Base-by-base conservation (phyloP, 2,113 vertebrate species). In the Pterocles orientalis region DNA sequence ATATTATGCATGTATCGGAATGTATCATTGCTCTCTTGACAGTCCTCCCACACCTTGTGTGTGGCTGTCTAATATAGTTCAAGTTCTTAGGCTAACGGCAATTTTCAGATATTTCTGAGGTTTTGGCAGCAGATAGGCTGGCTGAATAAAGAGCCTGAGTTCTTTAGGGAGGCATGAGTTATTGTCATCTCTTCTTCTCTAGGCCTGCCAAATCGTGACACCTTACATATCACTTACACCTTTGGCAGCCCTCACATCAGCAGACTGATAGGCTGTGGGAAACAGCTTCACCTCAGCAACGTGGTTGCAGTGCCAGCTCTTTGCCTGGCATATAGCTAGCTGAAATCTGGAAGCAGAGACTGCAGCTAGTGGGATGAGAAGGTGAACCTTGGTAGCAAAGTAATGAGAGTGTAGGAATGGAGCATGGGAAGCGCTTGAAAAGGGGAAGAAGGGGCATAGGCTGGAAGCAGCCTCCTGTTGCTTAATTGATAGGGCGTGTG, bases 211-310 rank as follows among this genome's bases (percentile, higher is more conserved):
- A 66, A 56, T 86, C 14, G 36, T 82, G 71, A 66, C 43, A 56
- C 47, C 18, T 78, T 87, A 18, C 47, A 13, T 85, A 85, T 92
- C 64, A 51, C 34, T 84, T 69, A 34, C 4, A 24, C 26, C 39
- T 88, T 92, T 95, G 90, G 75, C 90, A 95, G 56, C 56, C 31
- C 60, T 88, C 56, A 43, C 47, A 26, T 90, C 51, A 83, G 62
- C 48, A 72, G 9, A 54, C 70, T 85, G 48, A 65, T 47, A 21
- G 24, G 70, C 21, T 87, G 33, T 87, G 66, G 60, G 68, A 80
- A 93, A 6, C 7, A 34, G n/a, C 47, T 78, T 94, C 47, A 23
- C 54, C 51, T 58, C 79, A 88, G 53, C 48, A 47, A 73, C 25
- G 8, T 61, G 53, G 12, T 24, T 68, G 18, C 48, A 45, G 21